Conservation (phyloP, 1,140 invertebrate species). For the Drusus annulatus region DNA sequence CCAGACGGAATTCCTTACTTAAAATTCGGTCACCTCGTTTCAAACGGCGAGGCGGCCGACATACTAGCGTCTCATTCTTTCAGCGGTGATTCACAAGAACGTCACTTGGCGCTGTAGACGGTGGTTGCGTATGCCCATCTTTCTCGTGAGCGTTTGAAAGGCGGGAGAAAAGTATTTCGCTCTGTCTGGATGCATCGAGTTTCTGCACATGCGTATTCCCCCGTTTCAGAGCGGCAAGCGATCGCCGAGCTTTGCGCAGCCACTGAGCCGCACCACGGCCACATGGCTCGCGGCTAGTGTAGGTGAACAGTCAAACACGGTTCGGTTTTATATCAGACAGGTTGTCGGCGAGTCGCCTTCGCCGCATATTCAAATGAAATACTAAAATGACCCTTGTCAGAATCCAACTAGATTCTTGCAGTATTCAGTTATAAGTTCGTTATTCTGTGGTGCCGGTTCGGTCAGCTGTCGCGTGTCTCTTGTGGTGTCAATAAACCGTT, state of each 20-base stretch:
- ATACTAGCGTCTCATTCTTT: constrained; percentile 11
- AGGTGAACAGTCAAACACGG: background rate
- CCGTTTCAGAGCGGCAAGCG: background rate
- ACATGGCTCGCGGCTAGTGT: background rate
- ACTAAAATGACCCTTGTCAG: constrained; percentile 9
- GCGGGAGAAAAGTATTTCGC: background rate
- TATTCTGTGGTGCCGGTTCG: background rate
- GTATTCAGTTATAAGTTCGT: constrained; percentile 14
- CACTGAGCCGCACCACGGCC: too few species aligned
- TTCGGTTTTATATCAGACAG: constrained; percentile 8
- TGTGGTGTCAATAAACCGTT: constrained; percentile 47
- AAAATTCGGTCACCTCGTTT: background rate
- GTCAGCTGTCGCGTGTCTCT: background rate
- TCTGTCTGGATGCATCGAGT: background rate
- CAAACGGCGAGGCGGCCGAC: background rate
- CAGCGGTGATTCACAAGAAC: background rate
- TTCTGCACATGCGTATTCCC: constrained; percentile 21
- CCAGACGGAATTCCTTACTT: background rate
- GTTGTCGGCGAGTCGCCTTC: background rate
- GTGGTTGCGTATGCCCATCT: background rate
- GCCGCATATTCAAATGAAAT: too few species aligned
- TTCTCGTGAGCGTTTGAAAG: background rate
- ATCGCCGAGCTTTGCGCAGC: constrained; percentile 6
- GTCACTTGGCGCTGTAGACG: background rate
- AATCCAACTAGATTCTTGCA: background rate